phyloP scores from a whole-genome alignment of 2,888 invertebrate species.

The Calameuta pallipes region DNA sequence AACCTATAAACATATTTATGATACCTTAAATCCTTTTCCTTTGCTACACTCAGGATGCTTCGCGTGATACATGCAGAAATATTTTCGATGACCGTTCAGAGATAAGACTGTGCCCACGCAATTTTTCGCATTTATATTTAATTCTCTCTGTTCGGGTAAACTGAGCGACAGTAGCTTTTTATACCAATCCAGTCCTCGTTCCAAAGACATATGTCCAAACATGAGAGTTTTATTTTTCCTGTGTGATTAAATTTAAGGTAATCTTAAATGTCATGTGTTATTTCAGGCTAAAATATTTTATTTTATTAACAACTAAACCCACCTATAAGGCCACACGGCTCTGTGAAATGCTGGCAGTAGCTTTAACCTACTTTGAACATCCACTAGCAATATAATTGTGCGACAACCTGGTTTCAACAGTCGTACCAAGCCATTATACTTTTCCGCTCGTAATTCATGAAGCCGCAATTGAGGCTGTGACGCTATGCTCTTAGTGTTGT shows the following conservation, averaged over 20 bases:
- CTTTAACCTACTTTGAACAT: constrained; percentile 86
- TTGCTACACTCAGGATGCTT: constrained; percentile 85
- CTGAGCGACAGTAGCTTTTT: constrained; percentile 88
- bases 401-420: constrained; percentile 94
- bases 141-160: constrained; percentile 82
- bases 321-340: constrained; percentile 97
- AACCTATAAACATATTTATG: too few species aligned
- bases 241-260: constrained; percentile 37
- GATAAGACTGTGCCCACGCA: constrained; percentile 97
- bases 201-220: constrained; percentile 93
- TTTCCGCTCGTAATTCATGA: constrained; percentile 93
- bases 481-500: constrained; percentile 63
- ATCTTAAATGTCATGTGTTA: not conserved
- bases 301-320: constrained; percentile 52
- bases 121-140: constrained; percentile 94
- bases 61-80: constrained; percentile 99
- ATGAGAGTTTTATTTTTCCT: constrained; percentile 93
- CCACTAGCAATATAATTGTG: constrained; percentile 90
- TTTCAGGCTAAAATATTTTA: constrained; percentile 15
- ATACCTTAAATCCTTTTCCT: constrained; percentile 74
- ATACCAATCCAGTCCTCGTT: constrained; percentile 95
- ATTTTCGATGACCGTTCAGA: constrained; percentile 95
- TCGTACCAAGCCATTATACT: constrained; percentile 93
- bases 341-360: constrained; percentile 92
- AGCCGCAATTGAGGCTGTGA: constrained; percentile 78